Evolutionary conservation across 1,140 invertebrate genomes (phyloP), one percentile per base, ranked within the genome.

Genomic region (Nephila pilipes): DNA sequence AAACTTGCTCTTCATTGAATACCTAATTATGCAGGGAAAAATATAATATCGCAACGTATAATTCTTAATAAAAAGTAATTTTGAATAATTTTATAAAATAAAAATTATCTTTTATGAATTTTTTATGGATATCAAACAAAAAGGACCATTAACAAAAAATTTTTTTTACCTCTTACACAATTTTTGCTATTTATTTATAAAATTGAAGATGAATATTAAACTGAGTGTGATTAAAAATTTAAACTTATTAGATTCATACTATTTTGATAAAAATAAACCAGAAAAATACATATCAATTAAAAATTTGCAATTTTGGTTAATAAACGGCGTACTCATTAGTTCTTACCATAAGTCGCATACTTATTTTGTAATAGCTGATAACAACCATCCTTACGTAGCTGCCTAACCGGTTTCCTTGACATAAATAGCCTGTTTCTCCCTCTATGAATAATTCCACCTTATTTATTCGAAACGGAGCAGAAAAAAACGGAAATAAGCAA

Each of bases 371-470:
- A 88, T 12, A 69, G 36, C 20, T 2, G 14, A 4, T 46, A 54
- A 25, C 22, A 54, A 81, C 12, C 38, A 38, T 55, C 5, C 54
- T 65, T 54, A 29, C 36, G 20, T 65, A 88, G 85, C 36, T n/a
- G 85, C 65, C 60, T 18, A 88, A 88, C 85, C 85, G 85, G 85
- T 88, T 88, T 58, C 32, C 22, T 6, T 88, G 63, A 88, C 85
- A 88, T 69, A 88, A 69, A 88, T 88, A 65, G 63, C 85, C 57
- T 29, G 36, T 46, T 54, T 54, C 22, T 25, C 80, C 22, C 46
- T 46, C n/a, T 16, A 81, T 81, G 80, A 81, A 81, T 81, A 81
- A 81, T 81, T 81, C 80, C 46, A 25, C 38, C 46, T 81, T 16
- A 81, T 54, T 81, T 32, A 69, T n/a, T 20, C 32, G 29, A 69